Conservation (phyloP, 2,113 vertebrate species). For the Apodemus sylvaticus region DNA sequence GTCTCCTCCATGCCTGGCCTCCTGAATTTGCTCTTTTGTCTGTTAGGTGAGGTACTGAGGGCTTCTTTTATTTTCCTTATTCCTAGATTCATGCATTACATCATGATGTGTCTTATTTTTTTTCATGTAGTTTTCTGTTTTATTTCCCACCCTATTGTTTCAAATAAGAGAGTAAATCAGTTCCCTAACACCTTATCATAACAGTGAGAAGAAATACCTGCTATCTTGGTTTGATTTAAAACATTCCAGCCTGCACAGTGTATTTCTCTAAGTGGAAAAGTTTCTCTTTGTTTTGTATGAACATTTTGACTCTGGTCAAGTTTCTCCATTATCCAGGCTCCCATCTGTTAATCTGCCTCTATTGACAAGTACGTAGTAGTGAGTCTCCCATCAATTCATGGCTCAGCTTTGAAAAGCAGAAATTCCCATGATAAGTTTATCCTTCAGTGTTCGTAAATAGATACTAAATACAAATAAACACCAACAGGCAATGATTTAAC, state of each 20-base stretch:
- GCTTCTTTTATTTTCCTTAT: background rate
- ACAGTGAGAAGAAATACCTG: background rate
- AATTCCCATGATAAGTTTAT: background rate
- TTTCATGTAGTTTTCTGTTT: background rate
- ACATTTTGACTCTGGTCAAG: conserved; percentile 43
- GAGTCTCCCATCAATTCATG: conserved; percentile 30
- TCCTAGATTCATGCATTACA: background rate
- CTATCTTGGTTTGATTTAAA: conserved; percentile 29
- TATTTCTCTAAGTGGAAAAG: conserved; percentile 14
- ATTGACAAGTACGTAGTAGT: conserved; percentile 15
- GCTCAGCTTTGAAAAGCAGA: background rate
- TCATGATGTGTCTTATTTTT: background rate
- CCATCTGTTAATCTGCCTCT: conserved; percentile 19
- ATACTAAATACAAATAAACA: conserved; percentile 25
- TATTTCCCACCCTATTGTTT: background rate
- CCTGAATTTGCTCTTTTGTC: background rate
- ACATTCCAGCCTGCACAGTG: background rate
- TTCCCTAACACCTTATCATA: conserved; percentile 4
- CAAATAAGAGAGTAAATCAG: conserved; percentile 16
- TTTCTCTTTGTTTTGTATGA: conserved; percentile 45
- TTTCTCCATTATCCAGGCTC: conserved; percentile 12
- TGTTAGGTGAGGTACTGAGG: background rate
- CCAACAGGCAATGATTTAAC: background rate
- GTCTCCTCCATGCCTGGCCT: background rate
- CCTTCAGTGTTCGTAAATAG: background rate